Base-by-base conservation (phyloP, 2,797 vertebrate genomes). In the Pseudochaenichthys georgianus region DNA sequence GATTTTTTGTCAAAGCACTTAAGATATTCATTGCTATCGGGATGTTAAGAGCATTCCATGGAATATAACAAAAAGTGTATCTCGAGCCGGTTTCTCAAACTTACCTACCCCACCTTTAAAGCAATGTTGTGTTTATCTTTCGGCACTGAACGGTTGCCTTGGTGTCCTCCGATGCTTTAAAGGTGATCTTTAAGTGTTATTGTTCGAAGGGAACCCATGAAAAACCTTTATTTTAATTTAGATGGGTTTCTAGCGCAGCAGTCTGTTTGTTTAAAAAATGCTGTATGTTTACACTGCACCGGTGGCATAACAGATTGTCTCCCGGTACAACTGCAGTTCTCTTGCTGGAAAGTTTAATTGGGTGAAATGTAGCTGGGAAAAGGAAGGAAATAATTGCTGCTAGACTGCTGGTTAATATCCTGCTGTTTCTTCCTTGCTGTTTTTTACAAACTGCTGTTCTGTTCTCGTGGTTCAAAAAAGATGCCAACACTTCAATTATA, bases 311-410 rank as follows among this genome's bases (percentile, higher is more conserved):
- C 13, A 47, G 19, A 42, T 57, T 17, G 48, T 48, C 64, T 70
- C 62, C 15, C 9, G 4, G 34, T 6, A 9, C 58, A 62, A 38
- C 42, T 51, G 34, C 57, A 60, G 46, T 47, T 9, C 4, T 17
- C 17, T 64, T 67, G 57, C 21, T 11, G 67, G 21, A 64, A 50
- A 31, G 21, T 66, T 70, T 77, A 77, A 59, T 54, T 59, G 43
- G 57, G 31, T 50, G 55, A 31, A 81, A 42, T 55, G 38, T 43
- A 64, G 57, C 53, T 66, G 12, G 34, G 23, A 55, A 67, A 58
- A 53, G 4, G 13, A 51, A 72, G 34, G 54, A 31, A 34, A 47
- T 76, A 53, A 61, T 45, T 61, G 68, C 48, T 70, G 63, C 64
- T 52, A n/a, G 17, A 21, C 72, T 63, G 50, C 57, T 58, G 19